Conservation (phyloP, 2,113 vertebrate genomes). For the Dendrocopos noguchii region DNA sequence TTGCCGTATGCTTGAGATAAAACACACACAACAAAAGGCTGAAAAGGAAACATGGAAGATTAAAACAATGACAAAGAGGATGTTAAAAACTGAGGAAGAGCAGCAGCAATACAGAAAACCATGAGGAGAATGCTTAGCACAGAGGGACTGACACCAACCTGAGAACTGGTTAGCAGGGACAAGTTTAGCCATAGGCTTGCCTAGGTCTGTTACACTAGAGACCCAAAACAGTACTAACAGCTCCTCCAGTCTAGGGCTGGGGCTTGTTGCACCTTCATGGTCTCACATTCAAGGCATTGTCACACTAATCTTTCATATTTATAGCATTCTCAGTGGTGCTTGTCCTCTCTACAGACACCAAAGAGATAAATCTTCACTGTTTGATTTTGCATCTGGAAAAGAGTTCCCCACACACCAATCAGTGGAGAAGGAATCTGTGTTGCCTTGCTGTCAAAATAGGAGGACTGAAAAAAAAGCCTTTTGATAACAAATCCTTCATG, state of each 20-base stretch:
- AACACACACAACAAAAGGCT: background rate
- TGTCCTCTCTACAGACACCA: background rate
- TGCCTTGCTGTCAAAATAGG: background rate
- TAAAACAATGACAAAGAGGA: background rate
- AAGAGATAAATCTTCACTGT: background rate
- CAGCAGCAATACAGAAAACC: background rate
- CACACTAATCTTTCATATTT: background rate
- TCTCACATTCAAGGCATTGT: background rate
- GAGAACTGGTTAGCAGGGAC: background rate
- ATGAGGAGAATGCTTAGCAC: rapidly evolving
- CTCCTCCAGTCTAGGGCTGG: background rate
- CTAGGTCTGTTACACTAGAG: background rate
- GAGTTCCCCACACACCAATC: background rate
- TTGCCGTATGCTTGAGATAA: background rate
- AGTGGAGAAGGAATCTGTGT: background rate
- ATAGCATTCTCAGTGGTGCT: background rate
- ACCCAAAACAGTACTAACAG: background rate
- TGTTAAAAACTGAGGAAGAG: background rate
- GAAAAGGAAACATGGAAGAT: too few relatives aligned
- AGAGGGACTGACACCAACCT: background rate
- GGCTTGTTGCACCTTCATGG: background rate
- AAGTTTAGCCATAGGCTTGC: background rate
- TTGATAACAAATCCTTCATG: background rate
- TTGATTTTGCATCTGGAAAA: background rate
- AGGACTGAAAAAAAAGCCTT: background rate